These are phyloP conservation scores for Cerceris ruficornis DNA, from an alignment of 2,888 invertebrate genomes.

Conservation along the genomic window DNA sequence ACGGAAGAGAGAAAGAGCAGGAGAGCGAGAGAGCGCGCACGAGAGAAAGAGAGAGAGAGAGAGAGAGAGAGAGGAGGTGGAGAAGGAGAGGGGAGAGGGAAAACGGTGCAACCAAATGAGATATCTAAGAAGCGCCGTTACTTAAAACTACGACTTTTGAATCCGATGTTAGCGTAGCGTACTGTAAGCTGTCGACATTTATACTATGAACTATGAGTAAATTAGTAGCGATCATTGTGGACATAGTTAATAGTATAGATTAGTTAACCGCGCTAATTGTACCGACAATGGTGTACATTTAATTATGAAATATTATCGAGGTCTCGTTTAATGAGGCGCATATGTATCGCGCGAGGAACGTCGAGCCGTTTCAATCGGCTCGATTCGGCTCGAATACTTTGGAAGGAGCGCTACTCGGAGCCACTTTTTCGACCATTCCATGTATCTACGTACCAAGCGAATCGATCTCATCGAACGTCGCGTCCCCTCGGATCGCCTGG, in stretches of 20 bases:
- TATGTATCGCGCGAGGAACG: constrained; percentile 16
- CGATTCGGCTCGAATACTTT: not conserved
- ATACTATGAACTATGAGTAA: constrained; percentile 59
- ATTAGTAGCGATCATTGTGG: constrained; percentile 58
- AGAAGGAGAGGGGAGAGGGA: constrained; percentile 2
- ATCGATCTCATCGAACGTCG: too few species aligned
- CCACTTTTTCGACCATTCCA: not conserved
- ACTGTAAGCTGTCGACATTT: constrained; percentile 59
- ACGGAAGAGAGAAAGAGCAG: not conserved
- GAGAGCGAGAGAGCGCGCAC: not conserved
- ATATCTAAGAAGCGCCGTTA: constrained; percentile 36
- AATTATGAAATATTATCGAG: constrained; percentile 57
- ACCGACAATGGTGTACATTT: constrained; percentile 60
- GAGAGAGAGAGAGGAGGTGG: not conserved
- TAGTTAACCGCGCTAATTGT: constrained; percentile 60
- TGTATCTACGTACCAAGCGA: too few species aligned
- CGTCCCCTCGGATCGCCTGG: too few species aligned
- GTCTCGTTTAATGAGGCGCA: constrained; percentile 48
- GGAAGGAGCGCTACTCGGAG: constrained; percentile 1
- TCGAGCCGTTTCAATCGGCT: too few species aligned
- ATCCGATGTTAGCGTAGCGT: constrained; percentile 56
- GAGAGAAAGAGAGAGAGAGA: not conserved
- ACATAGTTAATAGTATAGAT: constrained; percentile 60
- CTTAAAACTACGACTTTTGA: constrained; percentile 48
- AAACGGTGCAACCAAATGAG: constrained; percentile 12